These are phyloP conservation scores for Erpobdella octoculata DNA, from an alignment of 2,888 invertebrate genomes.

Conservation along the genomic window DNA sequence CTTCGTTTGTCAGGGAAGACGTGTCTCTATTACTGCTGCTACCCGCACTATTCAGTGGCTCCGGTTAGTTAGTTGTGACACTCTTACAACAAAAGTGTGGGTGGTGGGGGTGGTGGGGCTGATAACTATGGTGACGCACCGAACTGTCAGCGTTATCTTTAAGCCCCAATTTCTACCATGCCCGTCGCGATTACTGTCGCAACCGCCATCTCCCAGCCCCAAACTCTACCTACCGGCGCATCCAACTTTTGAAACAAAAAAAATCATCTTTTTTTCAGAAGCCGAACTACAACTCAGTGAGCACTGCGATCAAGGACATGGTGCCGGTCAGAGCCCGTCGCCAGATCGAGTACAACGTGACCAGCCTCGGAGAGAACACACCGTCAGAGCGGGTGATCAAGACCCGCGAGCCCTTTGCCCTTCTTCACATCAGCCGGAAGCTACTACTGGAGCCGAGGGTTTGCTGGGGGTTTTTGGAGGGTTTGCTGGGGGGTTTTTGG, in stretches of 20 bases:
- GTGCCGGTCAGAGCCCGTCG: slow-evolving; percentile 50
- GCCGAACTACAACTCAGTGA: slow-evolving; percentile 44
- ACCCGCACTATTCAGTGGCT: too few species aligned
- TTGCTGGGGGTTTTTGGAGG: not conserved
- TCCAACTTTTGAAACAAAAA: too few species aligned
- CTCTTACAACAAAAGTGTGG: too few species aligned
- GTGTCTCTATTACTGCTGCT: too few species aligned
- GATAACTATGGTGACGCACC: too few species aligned
- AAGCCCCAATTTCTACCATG: too few species aligned
- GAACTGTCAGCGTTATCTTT: too few species aligned
- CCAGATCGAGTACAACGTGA: slow-evolving; percentile 49
- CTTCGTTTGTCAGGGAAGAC: too few species aligned
- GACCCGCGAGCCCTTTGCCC: slow-evolving; percentile 45
- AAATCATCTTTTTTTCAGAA: slow-evolving; percentile 35
- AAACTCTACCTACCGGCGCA: not conserved
- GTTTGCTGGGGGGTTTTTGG: not conserved
- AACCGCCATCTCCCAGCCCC: not conserved
- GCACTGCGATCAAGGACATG: slow-evolving; percentile 47
- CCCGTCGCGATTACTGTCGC: too few species aligned
- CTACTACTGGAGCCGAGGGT: slow-evolving; percentile 52
- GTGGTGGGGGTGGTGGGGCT: too few species aligned
- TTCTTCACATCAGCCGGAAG: slow-evolving; percentile 51
- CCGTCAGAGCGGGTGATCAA: slow-evolving; percentile 49
- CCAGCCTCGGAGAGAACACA: slow-evolving; percentile 46
- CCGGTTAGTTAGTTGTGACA: too few species aligned